Evolutionary conservation across 2,113 vertebrate species (phyloP).

Genomic region (Thalassarche chlororhynchos): DNA sequence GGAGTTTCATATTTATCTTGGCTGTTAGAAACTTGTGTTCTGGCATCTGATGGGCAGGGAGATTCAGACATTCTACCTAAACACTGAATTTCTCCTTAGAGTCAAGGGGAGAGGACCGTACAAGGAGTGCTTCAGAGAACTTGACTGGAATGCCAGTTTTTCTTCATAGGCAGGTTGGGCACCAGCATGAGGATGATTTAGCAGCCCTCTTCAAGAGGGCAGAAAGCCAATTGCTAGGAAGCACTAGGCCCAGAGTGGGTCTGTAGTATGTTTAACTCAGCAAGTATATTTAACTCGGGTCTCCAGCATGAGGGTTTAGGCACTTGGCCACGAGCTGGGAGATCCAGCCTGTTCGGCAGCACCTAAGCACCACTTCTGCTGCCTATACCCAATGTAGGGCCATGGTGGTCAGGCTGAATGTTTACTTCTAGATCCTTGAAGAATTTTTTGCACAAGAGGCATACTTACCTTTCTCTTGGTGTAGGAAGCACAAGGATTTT

Average conservation of each 20-base stretch:
- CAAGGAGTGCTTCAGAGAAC: not conserved
- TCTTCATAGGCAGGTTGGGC: not conserved
- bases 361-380: not conserved
- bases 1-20: not conserved
- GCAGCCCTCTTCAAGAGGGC: not conserved
- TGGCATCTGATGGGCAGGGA: not conserved
- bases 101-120: not conserved
- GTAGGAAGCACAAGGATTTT: not conserved
- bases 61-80: not conserved
- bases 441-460: not conserved
- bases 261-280: not conserved
- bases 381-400: accelerated
- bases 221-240: not conserved
- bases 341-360: not conserved
- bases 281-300: not conserved
- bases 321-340: not conserved
- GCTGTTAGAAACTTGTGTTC: not conserved
- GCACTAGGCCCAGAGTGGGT: not conserved
- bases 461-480: not conserved
- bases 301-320: not conserved
- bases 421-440: not conserved
- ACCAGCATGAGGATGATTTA: not conserved
- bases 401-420: not conserved
- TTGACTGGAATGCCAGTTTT: not conserved
- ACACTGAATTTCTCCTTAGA: not conserved